Percentiles rank a stretch among this genome's conserved stretches.
These are phyloP conservation scores for pig (Sus scrofa) DNA, from an alignment of 2,113 vertebrate genomes.

Conservation along the genomic window T2T-Sscrofa CM000830.6:8659501-8660000, in stretches of 20 bases:
- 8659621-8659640: background rate
- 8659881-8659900: too few species aligned
- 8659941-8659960: too few species aligned
- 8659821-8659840: too few species aligned
- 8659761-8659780: too few species aligned
- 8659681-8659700: background rate
- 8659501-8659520: background rate
- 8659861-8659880: too few species aligned
- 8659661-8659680: conserved; percentile 1
- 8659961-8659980: too few species aligned
- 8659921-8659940: too few species aligned
- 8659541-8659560: background rate
- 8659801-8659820: too few species aligned
- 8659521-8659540: background rate
- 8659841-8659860: too few species aligned
- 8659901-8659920: too few species aligned
- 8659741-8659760: background rate
- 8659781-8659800: too few species aligned
- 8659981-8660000: too few species aligned
- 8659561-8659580: background rate
- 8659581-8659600: background rate
- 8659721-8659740: background rate
- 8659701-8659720: background rate
- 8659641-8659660: background rate
- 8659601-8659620: background rate